phyloP scores from a whole-genome alignment of 1,140 invertebrate genomes.

The Drosophila navojoa region DNA sequence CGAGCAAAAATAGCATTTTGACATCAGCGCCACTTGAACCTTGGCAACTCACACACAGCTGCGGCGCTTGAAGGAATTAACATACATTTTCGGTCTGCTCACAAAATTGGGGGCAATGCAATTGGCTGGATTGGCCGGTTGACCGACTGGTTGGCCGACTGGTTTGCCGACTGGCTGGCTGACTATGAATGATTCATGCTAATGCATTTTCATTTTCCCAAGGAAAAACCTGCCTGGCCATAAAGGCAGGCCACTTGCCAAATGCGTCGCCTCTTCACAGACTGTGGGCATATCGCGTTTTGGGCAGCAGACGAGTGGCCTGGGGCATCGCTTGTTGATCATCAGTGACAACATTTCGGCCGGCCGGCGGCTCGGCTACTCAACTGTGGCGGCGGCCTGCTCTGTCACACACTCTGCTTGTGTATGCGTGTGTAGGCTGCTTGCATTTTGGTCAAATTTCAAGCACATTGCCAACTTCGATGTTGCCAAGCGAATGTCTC shows the following conservation, averaged over 20 bases:
- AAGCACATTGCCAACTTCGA: conserved; percentile 20
- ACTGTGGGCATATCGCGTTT: background rate
- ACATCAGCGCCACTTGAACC: conserved; percentile 44
- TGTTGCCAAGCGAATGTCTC: conserved; percentile 20
- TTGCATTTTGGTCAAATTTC: conserved; percentile 44
- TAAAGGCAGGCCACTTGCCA: conserved; percentile 55
- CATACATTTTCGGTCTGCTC: conserved; percentile 58
- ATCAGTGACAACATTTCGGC: conserved; percentile 61
- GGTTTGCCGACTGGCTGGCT: conserved; percentile 20
- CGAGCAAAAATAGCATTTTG: conserved; percentile 21
- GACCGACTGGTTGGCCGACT: conserved; percentile 23
- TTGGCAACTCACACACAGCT: conserved; percentile 21
- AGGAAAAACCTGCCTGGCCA: conserved; percentile 65
- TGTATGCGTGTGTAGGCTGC: background rate
- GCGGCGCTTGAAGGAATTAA: conserved; percentile 62
- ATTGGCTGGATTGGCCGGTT: conserved; percentile 16
- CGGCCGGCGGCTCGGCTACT: conserved; percentile 28
- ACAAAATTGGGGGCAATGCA: conserved; percentile 60
- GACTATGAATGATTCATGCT: conserved; percentile 64
- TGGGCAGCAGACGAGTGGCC: background rate
- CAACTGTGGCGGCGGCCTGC: background rate
- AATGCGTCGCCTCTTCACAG: conserved; percentile 52
- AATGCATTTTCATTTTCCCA: conserved; percentile 78
- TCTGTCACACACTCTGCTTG: conserved; percentile 12
- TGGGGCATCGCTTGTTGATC: conserved; percentile 21